A percentile compares a stretch with the other conserved stretches of the same genome.
These are phyloP conservation scores for Tuta absoluta DNA, from an alignment of 2,888 invertebrate genomes.

Conservation along the genomic window DNA sequence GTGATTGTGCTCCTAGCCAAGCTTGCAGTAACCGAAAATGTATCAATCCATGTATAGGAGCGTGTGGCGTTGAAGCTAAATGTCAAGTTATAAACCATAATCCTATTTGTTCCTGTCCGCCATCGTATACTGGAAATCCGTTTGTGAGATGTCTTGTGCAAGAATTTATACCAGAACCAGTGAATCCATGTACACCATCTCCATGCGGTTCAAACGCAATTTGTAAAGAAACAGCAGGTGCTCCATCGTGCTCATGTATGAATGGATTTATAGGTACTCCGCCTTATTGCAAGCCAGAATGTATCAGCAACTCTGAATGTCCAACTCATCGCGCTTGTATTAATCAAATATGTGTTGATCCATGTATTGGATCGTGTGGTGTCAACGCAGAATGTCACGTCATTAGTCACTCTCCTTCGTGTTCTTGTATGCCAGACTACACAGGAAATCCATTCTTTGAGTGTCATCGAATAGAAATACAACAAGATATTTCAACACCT, in stretches of 20 bases:
- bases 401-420: constrained; percentile 87
- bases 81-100: constrained; percentile 91
- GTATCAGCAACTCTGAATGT: constrained; percentile 89
- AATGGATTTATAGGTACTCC: constrained; percentile 85
- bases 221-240: constrained; percentile 84
- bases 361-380: constrained; percentile 87
- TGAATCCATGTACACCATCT: constrained; percentile 87
- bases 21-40: constrained; percentile 91
- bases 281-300: constrained; percentile 90
- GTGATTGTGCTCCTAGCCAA: constrained; percentile 87
- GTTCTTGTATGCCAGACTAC: constrained; percentile 84
- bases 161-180: constrained; percentile 71
- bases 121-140: constrained; percentile 86
- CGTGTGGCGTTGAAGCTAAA: constrained; percentile 88
- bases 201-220: constrained; percentile 91
- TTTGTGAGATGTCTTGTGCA: constrained; percentile 84
- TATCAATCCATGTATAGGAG: constrained; percentile 89
- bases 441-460: constrained; percentile 89
- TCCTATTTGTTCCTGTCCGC: constrained; percentile 88
- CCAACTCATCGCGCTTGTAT: constrained; percentile 85
- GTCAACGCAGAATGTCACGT: constrained; percentile 87
- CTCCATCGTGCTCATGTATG: constrained; percentile 88
- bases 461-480: constrained; percentile 70
- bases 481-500: constrained; percentile 75
- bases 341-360: constrained; percentile 88